phyloP scores from a whole-genome alignment of 2,888 invertebrate genomes.

The Dioctria linearis region DNA sequence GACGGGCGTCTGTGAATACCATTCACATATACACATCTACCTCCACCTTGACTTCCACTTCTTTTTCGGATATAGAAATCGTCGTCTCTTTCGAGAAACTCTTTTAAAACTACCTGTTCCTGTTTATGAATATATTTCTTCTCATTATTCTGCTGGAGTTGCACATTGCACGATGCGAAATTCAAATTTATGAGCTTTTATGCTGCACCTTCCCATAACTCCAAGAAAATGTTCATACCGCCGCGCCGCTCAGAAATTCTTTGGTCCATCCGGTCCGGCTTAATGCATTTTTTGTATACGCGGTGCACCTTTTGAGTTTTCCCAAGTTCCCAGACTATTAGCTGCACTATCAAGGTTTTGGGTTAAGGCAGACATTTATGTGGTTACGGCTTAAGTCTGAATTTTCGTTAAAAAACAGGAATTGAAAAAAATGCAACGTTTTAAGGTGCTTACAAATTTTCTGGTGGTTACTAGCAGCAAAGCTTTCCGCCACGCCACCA shows the following conservation, averaged over 20 bases:
- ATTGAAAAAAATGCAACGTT: too few species aligned
- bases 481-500: slow-evolving; percentile 3
- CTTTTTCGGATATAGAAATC: too few species aligned
- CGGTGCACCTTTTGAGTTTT: slow-evolving; percentile 22
- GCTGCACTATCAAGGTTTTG: slow-evolving; percentile 22
- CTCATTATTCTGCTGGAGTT: slow-evolving; percentile 37
- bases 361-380: slow-evolving; percentile 39
- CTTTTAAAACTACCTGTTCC: slow-evolving; percentile 7
- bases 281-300: slow-evolving; percentile 9
- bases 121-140: slow-evolving; percentile 7
- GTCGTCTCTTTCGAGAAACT: background rate
- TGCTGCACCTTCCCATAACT: too few species aligned
- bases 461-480: background rate
- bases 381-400: slow-evolving; percentile 35
- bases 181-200: slow-evolving; percentile 50
- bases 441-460: slow-evolving; percentile 30
- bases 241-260: slow-evolving; percentile 40
- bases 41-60: background rate
- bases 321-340: slow-evolving; percentile 26
- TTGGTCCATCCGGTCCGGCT: background rate
- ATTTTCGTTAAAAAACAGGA: slow-evolving; percentile 28
- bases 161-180: slow-evolving; percentile 48
- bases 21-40: background rate
- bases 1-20: background rate
- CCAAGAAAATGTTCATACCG: slow-evolving; percentile 35